Base-by-base conservation (phyloP, 2,888 invertebrate species). In the Caenorhabditis sp. region DNA sequence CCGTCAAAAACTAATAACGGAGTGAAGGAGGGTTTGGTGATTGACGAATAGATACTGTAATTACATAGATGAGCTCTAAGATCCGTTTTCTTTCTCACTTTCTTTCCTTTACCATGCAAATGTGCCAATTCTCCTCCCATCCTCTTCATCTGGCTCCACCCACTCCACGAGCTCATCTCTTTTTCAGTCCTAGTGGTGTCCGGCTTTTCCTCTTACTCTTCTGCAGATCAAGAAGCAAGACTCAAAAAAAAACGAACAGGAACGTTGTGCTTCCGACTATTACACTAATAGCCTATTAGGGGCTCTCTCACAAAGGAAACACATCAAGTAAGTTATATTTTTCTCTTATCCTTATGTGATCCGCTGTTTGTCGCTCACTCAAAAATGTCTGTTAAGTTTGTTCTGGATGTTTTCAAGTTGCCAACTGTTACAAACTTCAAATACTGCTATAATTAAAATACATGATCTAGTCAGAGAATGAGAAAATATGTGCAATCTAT, bases 41-140 rank as follows among this genome's bases (percentile, higher is more conserved):
- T 35, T 53, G 63, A 63, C 53, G 17, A 30, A 9, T 3, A 17
- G 41, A 45, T 41, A 53, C 63, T 53, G 63, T 53, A 26, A 53
- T 63, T 53, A 45, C 17, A 53, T 30, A 30, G 17, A 17, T 7
- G 43, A 11, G 20, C 13, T 30, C 8, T 20, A 17, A 20, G 53
- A 11, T 37, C 39, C 20, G 24, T 26, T 22, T 37, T 7, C 20
- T 9, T 37, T 30, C 27, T n/a, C 13, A 6, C 8, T 27, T 48
- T 7, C 17, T 17, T 20, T 45, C 39, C n/a, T n/a, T n/a, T n/a
- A n/a, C n/a, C n/a, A n/a, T n/a, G 11, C 26, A n/a, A 37, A 27
- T 35, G 11, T 35, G 9, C 9, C 35, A 13, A 9, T 30, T 27
- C 32, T 41, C 52, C 52, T 32, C 62, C 52, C 9, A 5, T 30